Evolutionary conservation across 2,888 invertebrate genomes (phyloP).

Genomic region (Octodonta nipae): DNA sequence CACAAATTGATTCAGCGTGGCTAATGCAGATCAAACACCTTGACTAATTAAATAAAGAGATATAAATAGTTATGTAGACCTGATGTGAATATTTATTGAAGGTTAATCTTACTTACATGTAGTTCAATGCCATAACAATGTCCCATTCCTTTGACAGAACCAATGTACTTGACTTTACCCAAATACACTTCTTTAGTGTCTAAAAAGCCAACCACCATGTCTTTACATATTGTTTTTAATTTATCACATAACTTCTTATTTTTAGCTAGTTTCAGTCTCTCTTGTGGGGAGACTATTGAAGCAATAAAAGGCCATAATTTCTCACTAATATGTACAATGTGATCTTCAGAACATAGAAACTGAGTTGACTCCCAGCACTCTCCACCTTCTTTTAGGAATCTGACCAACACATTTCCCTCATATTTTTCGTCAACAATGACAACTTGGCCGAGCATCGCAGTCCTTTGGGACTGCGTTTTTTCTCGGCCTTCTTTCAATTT

Average conservation of each 20-base stretch:
- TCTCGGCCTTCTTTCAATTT: slow-evolving; percentile 9
- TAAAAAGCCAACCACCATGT: slow-evolving; percentile 34
- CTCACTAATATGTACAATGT: slow-evolving; percentile 25
- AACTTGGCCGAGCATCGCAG: slow-evolving; percentile 30
- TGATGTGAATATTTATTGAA: slow-evolving; percentile 4
- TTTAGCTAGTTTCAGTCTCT: slow-evolving; percentile 38
- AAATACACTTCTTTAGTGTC: slow-evolving; percentile 26
- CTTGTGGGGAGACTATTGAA: slow-evolving; percentile 39
- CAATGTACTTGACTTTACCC: slow-evolving; percentile 42
- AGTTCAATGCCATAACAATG: slow-evolving; percentile 44
- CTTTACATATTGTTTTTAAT: slow-evolving; percentile 29
- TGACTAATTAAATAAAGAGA: too few relatives aligned
- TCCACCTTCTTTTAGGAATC: slow-evolving; percentile 28
- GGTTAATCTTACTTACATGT: slow-evolving; percentile 35
- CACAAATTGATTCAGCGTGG: too few relatives aligned
- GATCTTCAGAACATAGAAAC: slow-evolving; percentile 24
- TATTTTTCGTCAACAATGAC: slow-evolving; percentile 27
- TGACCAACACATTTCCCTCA: slow-evolving; percentile 21
- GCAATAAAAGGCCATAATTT: slow-evolving; percentile 40
- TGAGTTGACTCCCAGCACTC: slow-evolving; percentile 29
- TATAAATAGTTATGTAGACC: too few relatives aligned
- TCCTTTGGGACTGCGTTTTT: slow-evolving; percentile 22
- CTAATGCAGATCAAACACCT: too few relatives aligned
- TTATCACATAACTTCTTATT: slow-evolving; percentile 36
- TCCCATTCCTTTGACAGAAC: slow-evolving; percentile 41